A percentile compares a stretch with the other conserved stretches of the same genome.
phyloP scores from a whole-genome alignment of 2,797 vertebrate species.

The Geotria australis region DNA sequence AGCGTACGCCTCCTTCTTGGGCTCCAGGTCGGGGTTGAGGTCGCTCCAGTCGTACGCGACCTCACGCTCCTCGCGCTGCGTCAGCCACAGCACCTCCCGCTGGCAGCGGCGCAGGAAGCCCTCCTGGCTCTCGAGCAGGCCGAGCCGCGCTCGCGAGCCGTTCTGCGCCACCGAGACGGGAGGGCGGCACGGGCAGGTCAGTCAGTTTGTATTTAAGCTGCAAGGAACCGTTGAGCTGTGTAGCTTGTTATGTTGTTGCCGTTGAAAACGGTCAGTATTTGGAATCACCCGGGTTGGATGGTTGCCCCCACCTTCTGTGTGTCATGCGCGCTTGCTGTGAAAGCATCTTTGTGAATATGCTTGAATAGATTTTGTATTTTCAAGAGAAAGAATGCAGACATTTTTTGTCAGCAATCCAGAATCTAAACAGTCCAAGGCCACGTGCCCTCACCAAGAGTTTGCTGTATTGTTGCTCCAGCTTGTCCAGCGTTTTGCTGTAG shows the following conservation, averaged over 20 bases:
- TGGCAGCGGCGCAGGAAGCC: constrained; percentile 60
- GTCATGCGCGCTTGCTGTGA: too few species aligned
- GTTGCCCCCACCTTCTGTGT: too few species aligned
- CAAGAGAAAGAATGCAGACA: too few species aligned
- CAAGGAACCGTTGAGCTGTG: too few species aligned
- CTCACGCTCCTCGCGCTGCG: constrained; percentile 86
- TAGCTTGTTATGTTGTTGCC: too few species aligned
- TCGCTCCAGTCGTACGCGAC: constrained; percentile 87
- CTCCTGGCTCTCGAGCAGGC: constrained; percentile 54
- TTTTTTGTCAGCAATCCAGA: too few species aligned
- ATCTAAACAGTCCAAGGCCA: background rate
- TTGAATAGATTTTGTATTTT: too few species aligned
- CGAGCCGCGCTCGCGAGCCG: constrained; percentile 60
- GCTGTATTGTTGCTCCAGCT: constrained; percentile 55
- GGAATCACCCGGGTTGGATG: too few species aligned
- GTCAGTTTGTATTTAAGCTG: too few species aligned
- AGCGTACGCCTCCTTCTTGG: constrained; percentile 45
- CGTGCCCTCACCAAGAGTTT: constrained; percentile 36
- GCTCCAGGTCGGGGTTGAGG: constrained; percentile 35
- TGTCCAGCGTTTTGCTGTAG: constrained; percentile 53
- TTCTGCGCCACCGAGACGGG: constrained; percentile 22
- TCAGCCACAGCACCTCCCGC: constrained; percentile 84
- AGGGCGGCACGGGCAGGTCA: background rate
- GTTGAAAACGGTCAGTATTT: too few species aligned
- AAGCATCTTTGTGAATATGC: too few species aligned